These are phyloP conservation scores for Caenorhabditis sp. DNA, from an alignment of 2,888 invertebrate species.

Conservation along the genomic window DNA sequence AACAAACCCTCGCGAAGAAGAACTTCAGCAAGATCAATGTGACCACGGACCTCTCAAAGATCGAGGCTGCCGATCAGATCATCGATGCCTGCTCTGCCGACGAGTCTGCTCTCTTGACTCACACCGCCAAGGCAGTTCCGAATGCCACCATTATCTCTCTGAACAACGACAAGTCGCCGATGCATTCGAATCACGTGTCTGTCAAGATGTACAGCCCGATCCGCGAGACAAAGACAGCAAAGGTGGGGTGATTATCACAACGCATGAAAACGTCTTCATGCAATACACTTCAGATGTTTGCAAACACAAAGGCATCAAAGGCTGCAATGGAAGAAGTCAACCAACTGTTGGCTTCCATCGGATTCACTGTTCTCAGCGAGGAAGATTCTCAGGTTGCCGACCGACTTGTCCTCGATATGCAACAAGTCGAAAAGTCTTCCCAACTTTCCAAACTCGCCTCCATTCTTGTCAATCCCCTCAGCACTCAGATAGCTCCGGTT, in stretches of 20 bases:
- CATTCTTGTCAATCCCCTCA: constrained; percentile 54
- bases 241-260: constrained; percentile 25
- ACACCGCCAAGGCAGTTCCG: constrained; percentile 51
- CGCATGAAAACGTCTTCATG: background rate
- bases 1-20: constrained; percentile 55
- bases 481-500: constrained; percentile 10
- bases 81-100: constrained; percentile 59
- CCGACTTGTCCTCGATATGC: constrained; percentile 55
- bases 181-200: constrained; percentile 61
- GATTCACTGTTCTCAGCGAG: constrained; percentile 61
- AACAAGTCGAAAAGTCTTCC: constrained; percentile 59
- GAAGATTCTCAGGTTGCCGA: constrained; percentile 63
- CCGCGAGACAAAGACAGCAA: constrained; percentile 59
- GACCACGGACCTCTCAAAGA: constrained; percentile 55
- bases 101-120: constrained; percentile 48
- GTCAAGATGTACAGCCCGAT: constrained; percentile 64
- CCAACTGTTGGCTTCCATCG: constrained; percentile 51
- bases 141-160: constrained; percentile 62
- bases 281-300: constrained; percentile 53
- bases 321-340: constrained; percentile 49
- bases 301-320: constrained; percentile 47
- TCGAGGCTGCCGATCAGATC: constrained; percentile 60
- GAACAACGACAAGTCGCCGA: constrained; percentile 60
- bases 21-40: constrained; percentile 60
- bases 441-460: constrained; percentile 55